phyloP scores from a whole-genome alignment of 2,113 vertebrate species.

The Ranitomeya imitator region DNA sequence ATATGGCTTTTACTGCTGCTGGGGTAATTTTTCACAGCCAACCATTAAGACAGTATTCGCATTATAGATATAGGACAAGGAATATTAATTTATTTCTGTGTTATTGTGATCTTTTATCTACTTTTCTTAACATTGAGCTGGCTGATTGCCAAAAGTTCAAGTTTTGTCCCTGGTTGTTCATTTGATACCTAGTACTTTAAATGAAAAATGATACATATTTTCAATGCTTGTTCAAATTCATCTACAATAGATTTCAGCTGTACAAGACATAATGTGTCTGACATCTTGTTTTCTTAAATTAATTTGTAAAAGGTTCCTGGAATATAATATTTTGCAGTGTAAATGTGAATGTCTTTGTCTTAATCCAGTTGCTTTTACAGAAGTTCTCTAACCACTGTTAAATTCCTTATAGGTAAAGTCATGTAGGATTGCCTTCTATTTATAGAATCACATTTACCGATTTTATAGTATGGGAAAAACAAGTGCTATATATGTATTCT shows the following conservation, averaged over 20 bases:
- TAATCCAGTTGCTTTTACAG: background rate
- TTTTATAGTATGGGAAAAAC: background rate
- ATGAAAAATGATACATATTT: constrained; percentile 71
- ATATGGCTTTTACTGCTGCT: too few relatives aligned
- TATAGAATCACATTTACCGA: background rate
- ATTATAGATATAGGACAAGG: background rate
- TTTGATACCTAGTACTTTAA: constrained; percentile 71
- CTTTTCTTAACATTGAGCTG: constrained; percentile 60
- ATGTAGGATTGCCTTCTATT: background rate
- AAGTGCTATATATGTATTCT: background rate
- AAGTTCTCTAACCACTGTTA: background rate
- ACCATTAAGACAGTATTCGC: too few relatives aligned
- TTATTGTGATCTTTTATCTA: constrained; percentile 58
- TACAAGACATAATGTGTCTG: constrained; percentile 61
- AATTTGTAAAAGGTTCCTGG: constrained; percentile 13
- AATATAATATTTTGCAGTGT: constrained; percentile 29
- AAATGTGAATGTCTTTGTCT: background rate
- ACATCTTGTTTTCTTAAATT: constrained; percentile 29
- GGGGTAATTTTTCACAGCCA: too few relatives aligned
- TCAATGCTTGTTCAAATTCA: constrained; percentile 65
- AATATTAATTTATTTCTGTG: background rate
- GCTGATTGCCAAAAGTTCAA: constrained; percentile 68
- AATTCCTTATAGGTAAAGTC: background rate
- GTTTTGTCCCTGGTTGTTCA: constrained; percentile 72
- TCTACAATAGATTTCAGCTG: constrained; percentile 59